Evolutionary conservation across 2,113 vertebrate genomes (phyloP).

Genomic region (Ascaphus truei): DNA sequence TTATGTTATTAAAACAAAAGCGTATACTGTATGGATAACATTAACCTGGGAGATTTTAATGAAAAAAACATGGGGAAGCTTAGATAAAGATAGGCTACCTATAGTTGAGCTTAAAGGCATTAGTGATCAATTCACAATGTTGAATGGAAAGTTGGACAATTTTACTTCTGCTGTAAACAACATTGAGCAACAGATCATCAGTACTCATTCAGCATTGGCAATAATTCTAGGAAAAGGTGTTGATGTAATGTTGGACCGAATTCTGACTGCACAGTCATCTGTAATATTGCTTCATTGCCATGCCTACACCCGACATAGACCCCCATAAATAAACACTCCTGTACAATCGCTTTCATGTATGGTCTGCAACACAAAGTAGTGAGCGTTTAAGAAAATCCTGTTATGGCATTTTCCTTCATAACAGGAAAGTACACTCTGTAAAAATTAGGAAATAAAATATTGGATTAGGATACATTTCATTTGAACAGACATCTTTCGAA

Average conservation of each 20-base stretch:
- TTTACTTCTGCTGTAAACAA: slow-evolving; percentile 21
- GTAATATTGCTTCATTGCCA: background rate
- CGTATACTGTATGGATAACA: no score
- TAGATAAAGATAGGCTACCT: background rate
- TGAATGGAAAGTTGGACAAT: slow-evolving; percentile 11
- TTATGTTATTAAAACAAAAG: background rate
- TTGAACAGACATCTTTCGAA: no score
- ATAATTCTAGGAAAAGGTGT: slow-evolving; percentile 16
- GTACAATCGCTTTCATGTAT: no score
- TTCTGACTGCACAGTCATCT: slow-evolving; percentile 15
- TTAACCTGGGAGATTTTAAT: background rate
- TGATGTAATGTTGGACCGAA: slow-evolving; percentile 14
- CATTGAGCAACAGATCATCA: background rate
- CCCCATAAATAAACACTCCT: no score
- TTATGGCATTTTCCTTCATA: no score
- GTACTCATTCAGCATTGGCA: background rate
- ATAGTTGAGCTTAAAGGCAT: slow-evolving; percentile 11
- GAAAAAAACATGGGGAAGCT: background rate
- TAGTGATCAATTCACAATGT: slow-evolving; percentile 17
- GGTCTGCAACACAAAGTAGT: no score
- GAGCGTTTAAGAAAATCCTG: no score
- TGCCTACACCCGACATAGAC: no score
- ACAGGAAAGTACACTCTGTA: no score
- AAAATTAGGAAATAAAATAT: no score
- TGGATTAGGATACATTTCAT: no score